Evolutionary conservation across 2,888 invertebrate species (phyloP).

Genomic region (Tinea semifulvella): DNA sequence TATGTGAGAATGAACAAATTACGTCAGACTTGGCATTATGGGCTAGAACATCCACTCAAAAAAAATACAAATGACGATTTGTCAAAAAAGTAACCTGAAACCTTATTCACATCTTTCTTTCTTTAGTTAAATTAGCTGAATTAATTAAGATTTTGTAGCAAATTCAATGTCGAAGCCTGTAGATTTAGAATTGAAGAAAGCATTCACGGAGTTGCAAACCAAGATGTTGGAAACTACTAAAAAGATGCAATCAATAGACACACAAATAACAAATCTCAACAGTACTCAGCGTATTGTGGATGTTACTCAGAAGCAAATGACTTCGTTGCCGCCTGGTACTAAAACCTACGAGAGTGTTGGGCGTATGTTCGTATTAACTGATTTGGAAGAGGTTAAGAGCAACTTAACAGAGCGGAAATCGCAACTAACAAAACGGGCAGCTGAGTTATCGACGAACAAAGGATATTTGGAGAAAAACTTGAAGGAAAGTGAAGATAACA

Average conservation of each 20-base stretch:
- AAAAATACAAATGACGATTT: too few species aligned
- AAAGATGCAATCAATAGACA: conserved; percentile 80
- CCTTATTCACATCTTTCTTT: too few species aligned
- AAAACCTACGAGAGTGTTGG: conserved; percentile 67
- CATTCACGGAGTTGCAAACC: conserved; percentile 82
- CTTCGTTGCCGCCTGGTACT: conserved; percentile 38
- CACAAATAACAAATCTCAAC: conserved; percentile 76
- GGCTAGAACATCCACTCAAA: too few species aligned
- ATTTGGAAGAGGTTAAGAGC: conserved; percentile 69
- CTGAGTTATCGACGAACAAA: conserved; percentile 77
- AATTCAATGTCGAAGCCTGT: conserved; percentile 56
- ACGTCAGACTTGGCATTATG: too few species aligned
- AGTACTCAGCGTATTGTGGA: conserved; percentile 74
- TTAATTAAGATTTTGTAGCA: background rate
- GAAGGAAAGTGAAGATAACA: conserved; percentile 85
- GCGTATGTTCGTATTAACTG: conserved; percentile 82
- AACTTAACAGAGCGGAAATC: conserved; percentile 57
- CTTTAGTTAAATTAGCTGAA: too few species aligned
- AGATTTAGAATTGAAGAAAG: conserved; percentile 72
- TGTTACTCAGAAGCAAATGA: conserved; percentile 74
- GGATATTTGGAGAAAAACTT: conserved; percentile 81
- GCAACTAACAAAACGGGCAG: conserved; percentile 71
- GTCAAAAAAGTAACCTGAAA: too few species aligned
- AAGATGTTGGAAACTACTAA: conserved; percentile 84
- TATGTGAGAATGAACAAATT: too few species aligned